Evolutionary conservation across 2,797 vertebrate genomes (phyloP).

Genomic region (Hoplostethus atlanticus): DNA sequence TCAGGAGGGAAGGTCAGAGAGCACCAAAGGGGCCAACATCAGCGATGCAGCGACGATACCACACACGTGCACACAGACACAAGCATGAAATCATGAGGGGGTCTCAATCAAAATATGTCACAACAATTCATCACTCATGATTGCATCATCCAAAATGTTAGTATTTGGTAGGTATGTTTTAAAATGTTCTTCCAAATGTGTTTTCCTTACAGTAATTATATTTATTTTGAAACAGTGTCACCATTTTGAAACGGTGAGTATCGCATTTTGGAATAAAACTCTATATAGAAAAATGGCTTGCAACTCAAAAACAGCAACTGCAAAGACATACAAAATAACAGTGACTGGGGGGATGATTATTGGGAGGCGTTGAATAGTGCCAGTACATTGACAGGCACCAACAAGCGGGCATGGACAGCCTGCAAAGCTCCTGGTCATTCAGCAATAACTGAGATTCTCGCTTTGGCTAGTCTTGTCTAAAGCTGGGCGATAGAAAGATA

Average conservation of each 20-base stretch:
- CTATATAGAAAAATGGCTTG: not conserved
- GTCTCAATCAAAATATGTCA: constrained; percentile 22
- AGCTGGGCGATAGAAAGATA: constrained; percentile 14
- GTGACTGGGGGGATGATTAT: constrained; percentile 18
- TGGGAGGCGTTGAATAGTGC: constrained; percentile 11
- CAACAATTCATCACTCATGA: not conserved
- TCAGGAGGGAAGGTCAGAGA: constrained; percentile 72
- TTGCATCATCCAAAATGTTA: not conserved
- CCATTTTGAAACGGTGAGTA: not conserved
- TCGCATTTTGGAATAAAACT: not conserved
- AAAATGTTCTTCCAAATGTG: not conserved
- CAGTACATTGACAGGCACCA: constrained; percentile 5
- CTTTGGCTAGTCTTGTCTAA: constrained; percentile 23
- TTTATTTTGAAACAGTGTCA: not conserved
- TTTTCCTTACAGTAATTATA: not conserved
- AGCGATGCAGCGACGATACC: constrained; percentile 47
- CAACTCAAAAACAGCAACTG: constrained; percentile 1
- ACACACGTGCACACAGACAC: constrained; percentile 39
- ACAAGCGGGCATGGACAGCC: constrained; percentile 30
- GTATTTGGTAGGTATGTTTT: not conserved
- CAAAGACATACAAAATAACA: constrained; percentile 1
- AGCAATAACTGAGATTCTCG: constrained; percentile 44
- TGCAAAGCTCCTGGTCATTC: constrained; percentile 41
- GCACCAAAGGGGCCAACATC: constrained; percentile 38
- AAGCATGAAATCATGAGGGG: constrained; percentile 25